Base-by-base conservation (phyloP, 2,888 invertebrate genomes). In the Diachrysia chrysitis region DNA sequence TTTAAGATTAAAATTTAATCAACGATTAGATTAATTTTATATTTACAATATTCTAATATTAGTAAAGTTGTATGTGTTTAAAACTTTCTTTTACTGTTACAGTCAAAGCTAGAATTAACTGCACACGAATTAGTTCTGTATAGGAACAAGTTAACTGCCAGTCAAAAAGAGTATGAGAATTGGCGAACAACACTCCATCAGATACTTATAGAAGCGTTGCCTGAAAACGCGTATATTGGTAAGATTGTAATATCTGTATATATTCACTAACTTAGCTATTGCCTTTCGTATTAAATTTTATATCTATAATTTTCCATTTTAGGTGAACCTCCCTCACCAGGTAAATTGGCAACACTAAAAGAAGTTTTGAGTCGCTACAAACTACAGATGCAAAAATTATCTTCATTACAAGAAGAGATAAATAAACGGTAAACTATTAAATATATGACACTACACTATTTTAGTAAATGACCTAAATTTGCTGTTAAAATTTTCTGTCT, bases 61-160 rank as follows among this genome's bases (percentile, higher is more conserved):
- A n/a, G n/a, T n/a, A n/a, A n/a, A n/a, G n/a, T n/a, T n/a, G n/a
- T n/a, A n/a, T n/a, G n/a, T n/a, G n/a, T n/a, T n/a, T n/a, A n/a
- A n/a, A n/a, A n/a, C n/a, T 0, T 19, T 23, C 10, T n/a, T 54
- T 51, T 62, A 60, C 56, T 17, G 73, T 90, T 88, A 19, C 87
- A 95, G 95, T 90, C 93, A 0, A 95, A 95, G 80, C 78, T 95
- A 62, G 93, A 95, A 81, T 79, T 89, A 37, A 95, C 95, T 0
- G 95, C 95, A 0, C 92, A 94, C 29, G 95, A 95, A 70, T 79
- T 95, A 58, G 93, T 93, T 0, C 76, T 91, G 1, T 90, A 89
- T 73, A 91, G 95, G 1, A 92, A 88, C 70, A 92, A 93, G 74
- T 63, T 92, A 35, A 48, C 87, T 0, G 76, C 87, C 5, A 87